Percentiles rank a stretch among this genome's conserved stretches.
phyloP scores from a whole-genome alignment of 2,888 invertebrate genomes.

The Tortricodes alternella region DNA sequence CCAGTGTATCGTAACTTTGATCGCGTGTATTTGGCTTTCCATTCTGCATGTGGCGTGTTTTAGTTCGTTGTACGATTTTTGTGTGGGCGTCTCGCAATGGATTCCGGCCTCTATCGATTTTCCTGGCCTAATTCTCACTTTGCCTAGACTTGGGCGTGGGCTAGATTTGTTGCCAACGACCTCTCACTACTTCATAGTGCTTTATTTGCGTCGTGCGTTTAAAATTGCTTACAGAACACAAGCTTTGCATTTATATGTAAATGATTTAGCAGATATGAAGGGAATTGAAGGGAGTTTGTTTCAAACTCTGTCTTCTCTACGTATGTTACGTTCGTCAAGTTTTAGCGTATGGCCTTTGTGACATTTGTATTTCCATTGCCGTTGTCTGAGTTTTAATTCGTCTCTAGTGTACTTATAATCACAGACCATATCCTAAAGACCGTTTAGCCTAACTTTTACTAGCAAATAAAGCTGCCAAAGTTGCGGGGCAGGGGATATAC shows the following conservation, averaged over 20 bases:
- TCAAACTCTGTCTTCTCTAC: no score
- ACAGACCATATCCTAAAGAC: no score
- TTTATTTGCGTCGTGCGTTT: background rate
- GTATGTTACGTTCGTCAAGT: no score
- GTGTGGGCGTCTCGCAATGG: conserved; percentile 22
- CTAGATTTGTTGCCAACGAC: conserved; percentile 39
- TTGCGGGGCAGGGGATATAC: no score
- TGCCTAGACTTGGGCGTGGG: conserved; percentile 48
- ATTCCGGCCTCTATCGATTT: conserved; percentile 48
- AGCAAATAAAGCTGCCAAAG: no score
- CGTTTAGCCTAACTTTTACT: no score
- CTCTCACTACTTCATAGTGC: conserved; percentile 7
- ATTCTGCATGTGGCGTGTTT: conserved; percentile 16
- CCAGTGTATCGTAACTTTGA: background rate
- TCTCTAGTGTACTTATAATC: no score
- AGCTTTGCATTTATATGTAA: background rate
- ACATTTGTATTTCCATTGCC: no score
- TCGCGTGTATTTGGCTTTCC: conserved; percentile 11
- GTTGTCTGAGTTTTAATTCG: no score
- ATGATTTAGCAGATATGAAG: no score
- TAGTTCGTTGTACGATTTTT: conserved; percentile 11
- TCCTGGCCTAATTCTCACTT: conserved; percentile 52
- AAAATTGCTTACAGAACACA: background rate
- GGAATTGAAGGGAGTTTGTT: no score
- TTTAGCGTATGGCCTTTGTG: no score